Conservation (phyloP, 2,797 vertebrate genomes). For the Phrynocephalus vlangalii region DNA sequence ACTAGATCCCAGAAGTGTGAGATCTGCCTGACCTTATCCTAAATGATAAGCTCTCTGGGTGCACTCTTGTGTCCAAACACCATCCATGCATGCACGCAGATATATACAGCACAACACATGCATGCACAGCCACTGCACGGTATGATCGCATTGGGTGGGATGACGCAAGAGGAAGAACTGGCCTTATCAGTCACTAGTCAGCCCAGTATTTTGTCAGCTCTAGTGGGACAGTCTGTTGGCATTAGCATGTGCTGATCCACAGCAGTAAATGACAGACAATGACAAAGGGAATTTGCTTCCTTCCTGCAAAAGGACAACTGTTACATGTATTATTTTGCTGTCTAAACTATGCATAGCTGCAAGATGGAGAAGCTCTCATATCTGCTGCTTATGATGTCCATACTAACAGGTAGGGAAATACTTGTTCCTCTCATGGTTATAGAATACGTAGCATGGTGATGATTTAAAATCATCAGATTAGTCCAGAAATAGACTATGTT, state of each 20-base stretch:
- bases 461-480: neutral
- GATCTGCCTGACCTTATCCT: neutral
- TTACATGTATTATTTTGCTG: neutral
- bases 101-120: neutral
- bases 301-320: constrained; percentile 22
- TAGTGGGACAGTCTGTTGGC: neutral
- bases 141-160: neutral
- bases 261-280: constrained; percentile 5
- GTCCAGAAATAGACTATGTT: neutral
- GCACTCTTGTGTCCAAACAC: neutral
- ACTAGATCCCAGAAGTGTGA: neutral
- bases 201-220: neutral
- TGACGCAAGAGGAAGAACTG: neutral
- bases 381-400: neutral
- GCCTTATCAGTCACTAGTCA: constrained; percentile 1
- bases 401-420: constrained; percentile 22
- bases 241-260: constrained; percentile 6
- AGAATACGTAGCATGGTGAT: neutral
- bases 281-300: constrained; percentile 25
- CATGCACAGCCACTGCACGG: neutral
- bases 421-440: neutral
- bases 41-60: neutral
- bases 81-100: neutral
- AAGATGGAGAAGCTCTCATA: constrained; percentile 9
- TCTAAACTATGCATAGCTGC: neutral